Evolutionary conservation across 2,888 invertebrate species (phyloP), one percentile per base, ranked within the genome.

Genomic region (Erebia epiphron): DNA sequence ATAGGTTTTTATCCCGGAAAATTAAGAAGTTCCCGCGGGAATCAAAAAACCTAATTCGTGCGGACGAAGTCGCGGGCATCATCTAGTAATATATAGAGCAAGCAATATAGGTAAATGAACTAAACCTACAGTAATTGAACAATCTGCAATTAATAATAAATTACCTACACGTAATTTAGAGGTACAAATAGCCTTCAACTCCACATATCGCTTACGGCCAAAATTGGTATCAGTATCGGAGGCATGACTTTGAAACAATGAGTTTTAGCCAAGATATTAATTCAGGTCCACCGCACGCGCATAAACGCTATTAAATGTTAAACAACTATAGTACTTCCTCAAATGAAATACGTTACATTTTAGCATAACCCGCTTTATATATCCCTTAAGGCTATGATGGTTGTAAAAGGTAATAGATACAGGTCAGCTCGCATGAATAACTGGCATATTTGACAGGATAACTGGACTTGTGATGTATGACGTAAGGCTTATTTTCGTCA

Each of bases 101-200:
- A n/a, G n/a, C n/a, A n/a, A n/a, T n/a, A n/a, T n/a, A n/a, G n/a
- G n/a, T n/a, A n/a, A n/a, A n/a, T n/a, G n/a, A n/a, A n/a, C n/a
- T n/a, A n/a, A n/a, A n/a, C n/a, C n/a, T n/a, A n/a, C 21, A 21
- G 21, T 16, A 16, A 56, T 8, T 21, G 7, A 57, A 57, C 46
- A 66, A 56, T 49, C 49, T 26, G 67, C 18, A 58, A 49, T 26
- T 52, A 74, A 69, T 74, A 21, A 26, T 26, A 26, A 26, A 26
- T 1, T 26, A 35, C 35, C 35, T 35, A 35, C 7, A 35, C 7
- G 35, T 68, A 67, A 60, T 58, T 70, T 72, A 72, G 72, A 60
- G 70, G 72, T 70, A 63, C 69, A 50, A 70, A 57, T 61, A 67
- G 67, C 70, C 70, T 72, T 72, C 74, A 74, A 74, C 70, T 67